Percentiles rank a stretch among this genome's conserved stretches.
phyloP scores from a whole-genome alignment of 2,113 vertebrate genomes.

The Cyanoramphus novaezelandiae region DNA sequence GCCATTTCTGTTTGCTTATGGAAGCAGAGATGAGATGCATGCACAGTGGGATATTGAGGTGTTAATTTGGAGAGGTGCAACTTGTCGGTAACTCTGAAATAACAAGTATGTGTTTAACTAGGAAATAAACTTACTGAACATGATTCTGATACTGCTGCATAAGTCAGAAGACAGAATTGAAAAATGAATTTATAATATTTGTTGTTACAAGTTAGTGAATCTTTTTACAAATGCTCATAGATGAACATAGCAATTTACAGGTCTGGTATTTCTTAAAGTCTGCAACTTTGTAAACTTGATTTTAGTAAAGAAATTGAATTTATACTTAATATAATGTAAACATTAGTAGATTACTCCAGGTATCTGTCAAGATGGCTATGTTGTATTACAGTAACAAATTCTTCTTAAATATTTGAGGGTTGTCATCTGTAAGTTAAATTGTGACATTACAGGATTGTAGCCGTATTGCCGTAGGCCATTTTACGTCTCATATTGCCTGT shows the following conservation, averaged over 20 bases:
- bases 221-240: not conserved
- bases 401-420: not conserved
- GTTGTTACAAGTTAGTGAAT: not conserved
- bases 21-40: not conserved
- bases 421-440: not conserved
- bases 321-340: not conserved
- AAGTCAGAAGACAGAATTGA: not conserved
- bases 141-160: not conserved
- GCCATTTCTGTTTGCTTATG: constrained; percentile 20
- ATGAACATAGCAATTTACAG: not conserved
- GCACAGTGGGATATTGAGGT: not conserved
- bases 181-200: not conserved
- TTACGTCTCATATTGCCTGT: not conserved
- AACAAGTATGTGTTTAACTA: not conserved
- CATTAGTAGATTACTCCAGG: not conserved
- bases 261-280: not conserved
- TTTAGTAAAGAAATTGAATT: not conserved
- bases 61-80: not conserved
- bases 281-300: not conserved
- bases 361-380: not conserved
- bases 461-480: not conserved
- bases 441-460: not conserved
- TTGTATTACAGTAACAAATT: not conserved
- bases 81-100: not conserved
- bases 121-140: not conserved